phyloP scores from a whole-genome alignment of 2,888 invertebrate genomes.

The Spilarctia lutea region DNA sequence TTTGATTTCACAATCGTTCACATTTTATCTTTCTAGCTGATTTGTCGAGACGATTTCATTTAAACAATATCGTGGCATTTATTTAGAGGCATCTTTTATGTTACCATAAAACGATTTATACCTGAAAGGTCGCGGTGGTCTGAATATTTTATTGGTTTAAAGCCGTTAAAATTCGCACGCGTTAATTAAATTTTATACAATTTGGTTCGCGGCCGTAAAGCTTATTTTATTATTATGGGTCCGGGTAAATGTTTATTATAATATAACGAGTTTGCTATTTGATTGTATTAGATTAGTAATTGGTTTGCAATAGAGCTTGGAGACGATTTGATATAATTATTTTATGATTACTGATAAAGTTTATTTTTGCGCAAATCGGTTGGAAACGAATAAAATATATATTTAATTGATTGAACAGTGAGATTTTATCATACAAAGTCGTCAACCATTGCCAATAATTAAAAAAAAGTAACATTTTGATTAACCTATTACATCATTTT shows the following conservation, averaged over 20 bases:
- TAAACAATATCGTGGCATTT: conserved; percentile 16
- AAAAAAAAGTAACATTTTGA: neutral
- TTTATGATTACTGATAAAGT: neutral
- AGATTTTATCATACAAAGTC: neutral
- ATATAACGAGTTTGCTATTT: conserved; percentile 8
- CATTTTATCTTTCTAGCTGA: conserved; percentile 13
- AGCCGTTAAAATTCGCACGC: conserved; percentile 24
- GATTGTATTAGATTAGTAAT: conserved; percentile 6
- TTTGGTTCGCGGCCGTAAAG: conserved; percentile 25
- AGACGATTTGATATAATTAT: neutral
- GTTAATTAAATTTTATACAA: conserved; percentile 43
- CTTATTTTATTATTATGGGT: conserved; percentile 32
- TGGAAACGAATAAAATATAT: neutral
- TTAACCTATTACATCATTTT: neutral
- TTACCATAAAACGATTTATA: conserved; percentile 35
- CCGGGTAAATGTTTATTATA: conserved; percentile 12
- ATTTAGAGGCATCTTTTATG: conserved; percentile 17
- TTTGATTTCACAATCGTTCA: conserved; percentile 1
- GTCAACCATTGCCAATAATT: neutral
- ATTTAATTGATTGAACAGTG: neutral
- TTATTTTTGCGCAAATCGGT: neutral
- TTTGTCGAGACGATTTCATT: conserved; percentile 2
- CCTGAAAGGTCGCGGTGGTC: conserved; percentile 32
- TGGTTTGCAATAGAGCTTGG: neutral
- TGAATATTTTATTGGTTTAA: conserved; percentile 44